Base-by-base conservation (phyloP, 1,140 invertebrate genomes). In the Neomicropteryx cornuta region DNA sequence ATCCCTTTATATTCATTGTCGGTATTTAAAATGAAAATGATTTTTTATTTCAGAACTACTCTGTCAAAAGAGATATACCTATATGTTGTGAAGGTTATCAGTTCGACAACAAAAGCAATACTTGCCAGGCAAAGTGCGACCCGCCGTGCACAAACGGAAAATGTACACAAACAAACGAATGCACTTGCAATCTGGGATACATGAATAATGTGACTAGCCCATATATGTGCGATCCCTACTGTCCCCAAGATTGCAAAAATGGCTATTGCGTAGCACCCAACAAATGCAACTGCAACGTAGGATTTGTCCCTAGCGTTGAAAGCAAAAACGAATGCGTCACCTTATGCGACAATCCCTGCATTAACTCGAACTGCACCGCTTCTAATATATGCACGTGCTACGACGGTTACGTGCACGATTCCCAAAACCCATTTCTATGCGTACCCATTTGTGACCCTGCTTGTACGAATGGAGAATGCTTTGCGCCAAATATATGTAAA, bases 221-320 rank as follows among this genome's bases (percentile, higher is more conserved):
- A 27, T 58, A 69, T 1, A 49, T 47, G 17, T 76, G 72, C 41
- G 53, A 62, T 23, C 46, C 57, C 5, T 47, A 56, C 3, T 76
- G 73, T 43, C 46, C 66, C 2, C 63, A 68, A 36, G 64, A 65
- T 10, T 62, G 66, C 22, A 61, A 66, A 6, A 67, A 72, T 14
- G 71, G 72, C 0, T 56, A 56, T n/a, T 81, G 77, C 44, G 42
- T 55, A 24, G 59, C 50, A 0, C 73, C 74, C 8, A 59, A 75
- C 27, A 52, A 49, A 2, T 79, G 77, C 30, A 45, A 51, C 5
- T 73, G 71, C 41, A 39, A 55, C 4, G 14, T 41, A 6, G 54
- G 62, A 1, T 70, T 38, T 47, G 34, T 42, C 41, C 39, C 53
- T 42, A 46, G 56, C 47, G 54, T 55, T 40, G 36, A 62, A 41